phyloP scores from a whole-genome alignment of 1,140 invertebrate species.

The Acromyrmex echinatior region DNA sequence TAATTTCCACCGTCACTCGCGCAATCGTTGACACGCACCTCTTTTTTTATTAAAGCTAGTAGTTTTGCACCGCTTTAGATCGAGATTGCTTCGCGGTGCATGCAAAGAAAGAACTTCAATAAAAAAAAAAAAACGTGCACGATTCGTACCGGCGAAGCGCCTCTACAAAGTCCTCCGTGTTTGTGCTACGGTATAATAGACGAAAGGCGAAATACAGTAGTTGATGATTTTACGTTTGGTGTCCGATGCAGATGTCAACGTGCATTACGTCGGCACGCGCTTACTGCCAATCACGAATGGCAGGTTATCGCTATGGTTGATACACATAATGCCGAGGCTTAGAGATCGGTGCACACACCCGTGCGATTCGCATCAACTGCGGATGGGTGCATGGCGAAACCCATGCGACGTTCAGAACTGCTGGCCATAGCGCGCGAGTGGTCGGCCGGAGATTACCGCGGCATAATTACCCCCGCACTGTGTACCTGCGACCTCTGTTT shows the following conservation, averaged over 20 bases:
- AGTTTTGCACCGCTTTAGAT: constrained; percentile 23
- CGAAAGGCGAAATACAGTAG: constrained; percentile 20
- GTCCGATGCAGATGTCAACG: constrained; percentile 64
- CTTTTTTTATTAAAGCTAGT: constrained; percentile 23
- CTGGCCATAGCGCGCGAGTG: constrained; percentile 77
- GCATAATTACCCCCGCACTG: constrained; percentile 82
- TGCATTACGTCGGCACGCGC: constrained; percentile 64
- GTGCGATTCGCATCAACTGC: constrained; percentile 71
- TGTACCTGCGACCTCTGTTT: constrained; percentile 81
- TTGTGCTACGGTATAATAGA: constrained; percentile 44
- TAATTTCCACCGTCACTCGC: neutral
- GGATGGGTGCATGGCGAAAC: constrained; percentile 77
- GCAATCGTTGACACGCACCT: constrained; percentile 30
- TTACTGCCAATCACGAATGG: constrained; percentile 72
- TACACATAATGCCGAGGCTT: constrained; percentile 33
- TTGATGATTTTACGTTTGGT: constrained; percentile 62
- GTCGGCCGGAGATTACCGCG: constrained; percentile 84
- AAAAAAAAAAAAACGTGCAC: neutral
- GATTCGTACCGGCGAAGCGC: neutral
- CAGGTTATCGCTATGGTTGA: constrained; percentile 66
- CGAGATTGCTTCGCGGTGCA: constrained; percentile 24
- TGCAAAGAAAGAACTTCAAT: constrained; percentile 43
- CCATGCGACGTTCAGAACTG: constrained; percentile 80
- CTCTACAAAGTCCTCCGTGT: neutral
- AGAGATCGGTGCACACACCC: constrained; percentile 64